phyloP scores from a whole-genome alignment of 2,113 vertebrate species.

The Colistium nudipinnis region DNA sequence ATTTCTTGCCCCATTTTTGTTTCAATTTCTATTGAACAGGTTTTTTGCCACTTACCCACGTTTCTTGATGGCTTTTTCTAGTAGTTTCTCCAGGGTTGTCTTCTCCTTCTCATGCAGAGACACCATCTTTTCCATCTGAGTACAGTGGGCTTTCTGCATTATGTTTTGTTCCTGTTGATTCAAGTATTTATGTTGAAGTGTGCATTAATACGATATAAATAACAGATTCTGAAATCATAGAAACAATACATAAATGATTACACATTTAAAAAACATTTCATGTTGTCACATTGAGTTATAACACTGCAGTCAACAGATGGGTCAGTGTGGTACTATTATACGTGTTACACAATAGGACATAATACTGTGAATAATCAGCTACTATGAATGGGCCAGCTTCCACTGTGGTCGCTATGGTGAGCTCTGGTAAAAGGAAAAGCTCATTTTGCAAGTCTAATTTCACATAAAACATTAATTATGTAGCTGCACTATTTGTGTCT shows the following conservation, averaged over 20 bases:
- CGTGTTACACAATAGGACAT: slow-evolving; percentile 20
- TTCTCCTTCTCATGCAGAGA: slow-evolving; percentile 96
- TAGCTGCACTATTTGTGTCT: background rate
- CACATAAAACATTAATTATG: slow-evolving; percentile 22
- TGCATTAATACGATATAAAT: too few species aligned
- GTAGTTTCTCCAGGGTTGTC: slow-evolving; percentile 88
- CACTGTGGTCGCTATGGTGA: slow-evolving; percentile 2
- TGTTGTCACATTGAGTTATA: slow-evolving; percentile 8
- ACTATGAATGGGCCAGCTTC: slow-evolving; percentile 24
- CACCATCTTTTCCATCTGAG: slow-evolving; percentile 96
- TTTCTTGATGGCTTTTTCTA: slow-evolving; percentile 98
- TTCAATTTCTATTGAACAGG: background rate
- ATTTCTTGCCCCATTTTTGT: too few species aligned
- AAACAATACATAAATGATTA: slow-evolving; percentile 3
- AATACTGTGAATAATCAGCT: slow-evolving; percentile 44
- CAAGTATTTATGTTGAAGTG: background rate
- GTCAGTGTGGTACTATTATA: slow-evolving; percentile 19
- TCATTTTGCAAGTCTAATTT: slow-evolving; percentile 67
- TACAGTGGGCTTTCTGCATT: slow-evolving; percentile 96
- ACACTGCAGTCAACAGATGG: slow-evolving; percentile 33
- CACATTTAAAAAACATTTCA: background rate
- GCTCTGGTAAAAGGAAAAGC: slow-evolving; percentile 36
- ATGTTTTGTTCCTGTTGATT: slow-evolving; percentile 88
- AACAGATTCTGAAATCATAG: background rate
- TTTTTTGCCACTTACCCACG: slow-evolving; percentile 84